phyloP scores from a whole-genome alignment of 2,888 invertebrate species.

The Acronicta leporina region DNA sequence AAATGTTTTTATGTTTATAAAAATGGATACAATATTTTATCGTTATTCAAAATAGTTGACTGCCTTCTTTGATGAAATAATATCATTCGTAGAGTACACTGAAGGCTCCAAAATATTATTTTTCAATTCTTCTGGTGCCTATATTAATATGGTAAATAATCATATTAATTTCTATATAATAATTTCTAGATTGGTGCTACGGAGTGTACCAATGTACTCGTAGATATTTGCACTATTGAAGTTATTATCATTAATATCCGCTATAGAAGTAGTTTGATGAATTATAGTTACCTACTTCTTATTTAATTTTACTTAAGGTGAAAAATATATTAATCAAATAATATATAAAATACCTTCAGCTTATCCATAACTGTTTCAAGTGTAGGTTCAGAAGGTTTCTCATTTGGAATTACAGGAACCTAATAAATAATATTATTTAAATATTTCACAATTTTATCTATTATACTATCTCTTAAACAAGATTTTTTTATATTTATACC shows the following conservation, averaged over 20 bases:
- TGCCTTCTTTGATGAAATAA: slow-evolving; percentile 22
- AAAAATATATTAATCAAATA: neutral
- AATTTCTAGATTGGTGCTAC: no score
- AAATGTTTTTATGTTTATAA: neutral
- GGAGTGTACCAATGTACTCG: no score
- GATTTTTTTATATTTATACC: slow-evolving; percentile 12
- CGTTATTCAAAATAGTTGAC: neutral
- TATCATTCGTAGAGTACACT: slow-evolving; percentile 23
- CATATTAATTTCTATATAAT: no score
- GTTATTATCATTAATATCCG: no score
- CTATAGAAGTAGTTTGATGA: no score
- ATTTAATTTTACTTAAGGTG: no score
- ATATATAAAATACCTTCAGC: slow-evolving; percentile 16
- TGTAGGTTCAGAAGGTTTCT: slow-evolving; percentile 32
- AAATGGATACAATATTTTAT: neutral
- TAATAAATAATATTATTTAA: slow-evolving; percentile 32
- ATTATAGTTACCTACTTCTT: no score
- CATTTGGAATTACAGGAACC: slow-evolving; percentile 37
- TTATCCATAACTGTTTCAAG: slow-evolving; percentile 9
- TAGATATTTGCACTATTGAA: no score
- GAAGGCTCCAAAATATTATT: slow-evolving; percentile 5
- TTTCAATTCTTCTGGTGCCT: slow-evolving; percentile 10
- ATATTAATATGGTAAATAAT: neutral
- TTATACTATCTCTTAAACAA: neutral
- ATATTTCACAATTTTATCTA: neutral